Evolutionary conservation across 2,797 vertebrate genomes (phyloP).

Genomic region (Eidolon dupreanum): DNA sequence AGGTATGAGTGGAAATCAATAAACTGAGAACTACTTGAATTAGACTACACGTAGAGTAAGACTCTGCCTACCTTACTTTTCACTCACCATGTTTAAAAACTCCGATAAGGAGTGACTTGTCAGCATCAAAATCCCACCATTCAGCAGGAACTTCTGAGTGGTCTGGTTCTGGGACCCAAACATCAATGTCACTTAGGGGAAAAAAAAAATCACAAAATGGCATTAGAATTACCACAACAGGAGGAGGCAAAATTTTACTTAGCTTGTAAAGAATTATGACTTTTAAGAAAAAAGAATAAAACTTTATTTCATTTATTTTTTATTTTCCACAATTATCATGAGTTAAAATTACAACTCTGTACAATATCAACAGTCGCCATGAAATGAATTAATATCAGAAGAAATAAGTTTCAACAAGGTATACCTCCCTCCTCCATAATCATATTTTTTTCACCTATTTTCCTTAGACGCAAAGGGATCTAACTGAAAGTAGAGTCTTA

Average conservation of each 20-base stretch:
- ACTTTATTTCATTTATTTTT: neutral
- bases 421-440: neutral
- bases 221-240: slow-evolving; percentile 40
- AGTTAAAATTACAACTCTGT: neutral
- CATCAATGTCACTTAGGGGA: slow-evolving; percentile 93
- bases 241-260: neutral
- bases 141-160: slow-evolving; percentile 96
- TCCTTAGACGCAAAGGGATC: neutral
- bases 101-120: slow-evolving; percentile 97
- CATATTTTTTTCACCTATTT: neutral
- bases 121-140: slow-evolving; percentile 96
- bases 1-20: neutral
- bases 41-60: neutral
- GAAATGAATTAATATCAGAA: slow-evolving; percentile 18
- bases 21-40: neutral
- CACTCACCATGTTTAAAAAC: slow-evolving; percentile 97
- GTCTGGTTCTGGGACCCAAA: slow-evolving; percentile 98
- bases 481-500: neutral
- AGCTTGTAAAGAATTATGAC: neutral
- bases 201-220: slow-evolving; percentile 46
- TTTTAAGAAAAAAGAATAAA: slow-evolving; percentile 16
- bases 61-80: neutral
- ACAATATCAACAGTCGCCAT: neutral
- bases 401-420: neutral
- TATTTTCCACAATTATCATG: neutral